These are phyloP conservation scores for Linnaemya vulpina DNA, from an alignment of 2,888 invertebrate species.

Conservation along the genomic window DNA sequence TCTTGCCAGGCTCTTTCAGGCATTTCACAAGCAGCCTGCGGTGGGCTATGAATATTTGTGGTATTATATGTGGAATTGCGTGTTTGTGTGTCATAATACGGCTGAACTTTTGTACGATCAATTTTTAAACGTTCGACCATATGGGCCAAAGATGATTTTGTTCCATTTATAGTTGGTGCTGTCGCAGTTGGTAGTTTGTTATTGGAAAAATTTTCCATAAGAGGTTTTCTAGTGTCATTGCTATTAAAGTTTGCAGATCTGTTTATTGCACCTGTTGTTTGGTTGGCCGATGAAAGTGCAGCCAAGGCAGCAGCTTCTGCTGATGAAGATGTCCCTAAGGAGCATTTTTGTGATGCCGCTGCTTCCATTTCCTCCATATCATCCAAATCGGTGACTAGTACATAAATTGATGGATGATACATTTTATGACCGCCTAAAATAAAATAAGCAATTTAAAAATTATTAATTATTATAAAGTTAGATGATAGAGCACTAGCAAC, in stretches of 20 bases:
- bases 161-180: conserved; percentile 71
- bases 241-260: conserved; percentile 62
- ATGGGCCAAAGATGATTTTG: conserved; percentile 70
- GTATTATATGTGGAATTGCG: conserved; percentile 82
- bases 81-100: conserved; percentile 81
- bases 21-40: conserved; percentile 85
- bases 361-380: conserved; percentile 84
- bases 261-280: conserved; percentile 35
- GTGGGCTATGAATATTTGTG: conserved; percentile 83
- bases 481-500: too few species aligned
- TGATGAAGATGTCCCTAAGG: conserved; percentile 73
- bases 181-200: conserved; percentile 73
- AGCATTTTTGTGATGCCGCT: conserved; percentile 77
- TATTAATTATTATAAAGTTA: too few species aligned
- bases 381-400: conserved; percentile 94
- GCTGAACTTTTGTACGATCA: conserved; percentile 76
- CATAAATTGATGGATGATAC: conserved; percentile 97
- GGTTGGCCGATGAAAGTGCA: conserved; percentile 66
- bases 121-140: conserved; percentile 72
- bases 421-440: conserved; percentile 92
- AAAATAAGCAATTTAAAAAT: background rate
- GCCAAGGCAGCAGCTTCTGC: conserved; percentile 72
- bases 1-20: conserved; percentile 91
- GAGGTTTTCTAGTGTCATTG: conserved; percentile 74
- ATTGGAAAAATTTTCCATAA: conserved; percentile 60